These are phyloP conservation scores for Lutjanus erythropterus DNA, from an alignment of 2,113 vertebrate species.

Conservation along the genomic window DNA sequence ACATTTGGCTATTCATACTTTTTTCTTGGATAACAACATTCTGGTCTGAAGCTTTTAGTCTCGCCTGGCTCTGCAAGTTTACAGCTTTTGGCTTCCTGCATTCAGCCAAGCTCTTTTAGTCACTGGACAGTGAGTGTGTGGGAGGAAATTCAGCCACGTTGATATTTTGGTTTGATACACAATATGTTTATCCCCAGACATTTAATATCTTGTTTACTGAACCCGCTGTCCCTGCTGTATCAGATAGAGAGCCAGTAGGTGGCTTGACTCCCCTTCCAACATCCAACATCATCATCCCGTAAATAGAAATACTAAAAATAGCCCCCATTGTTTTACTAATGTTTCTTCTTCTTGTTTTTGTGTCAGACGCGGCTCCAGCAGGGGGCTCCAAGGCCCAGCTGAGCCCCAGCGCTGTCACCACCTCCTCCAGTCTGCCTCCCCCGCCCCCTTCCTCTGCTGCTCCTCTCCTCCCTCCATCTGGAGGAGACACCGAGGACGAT, in stretches of 20 bases:
- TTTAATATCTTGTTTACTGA: slow-evolving; percentile 71
- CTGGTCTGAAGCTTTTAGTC: background rate
- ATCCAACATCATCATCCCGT: background rate
- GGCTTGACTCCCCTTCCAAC: background rate
- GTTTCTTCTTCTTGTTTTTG: slow-evolving; percentile 24
- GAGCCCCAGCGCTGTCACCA: slow-evolving; percentile 66
- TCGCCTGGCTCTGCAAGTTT: background rate
- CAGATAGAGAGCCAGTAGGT: slow-evolving; percentile 31
- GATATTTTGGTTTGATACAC: slow-evolving; percentile 65
- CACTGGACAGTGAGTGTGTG: background rate
- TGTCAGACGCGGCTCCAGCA: slow-evolving; percentile 71
- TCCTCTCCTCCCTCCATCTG: slow-evolving; percentile 81
- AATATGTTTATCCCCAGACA: slow-evolving; percentile 60
- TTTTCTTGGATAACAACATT: background rate
- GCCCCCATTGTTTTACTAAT: slow-evolving; percentile 43
- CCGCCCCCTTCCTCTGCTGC: slow-evolving; percentile 86
- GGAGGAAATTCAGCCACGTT: slow-evolving; percentile 12
- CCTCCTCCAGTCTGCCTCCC: slow-evolving; percentile 81
- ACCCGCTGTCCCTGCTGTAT: slow-evolving; percentile 27
- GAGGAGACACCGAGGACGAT: slow-evolving; percentile 91
- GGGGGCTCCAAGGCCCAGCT: slow-evolving; percentile 78
- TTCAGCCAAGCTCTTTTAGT: background rate
- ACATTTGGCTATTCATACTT: background rate
- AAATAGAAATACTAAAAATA: slow-evolving; percentile 47
- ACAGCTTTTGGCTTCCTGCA: background rate